Evolutionary conservation across 2,797 vertebrate species (phyloP).

Genomic region (Spinus olivaceus): DNA sequence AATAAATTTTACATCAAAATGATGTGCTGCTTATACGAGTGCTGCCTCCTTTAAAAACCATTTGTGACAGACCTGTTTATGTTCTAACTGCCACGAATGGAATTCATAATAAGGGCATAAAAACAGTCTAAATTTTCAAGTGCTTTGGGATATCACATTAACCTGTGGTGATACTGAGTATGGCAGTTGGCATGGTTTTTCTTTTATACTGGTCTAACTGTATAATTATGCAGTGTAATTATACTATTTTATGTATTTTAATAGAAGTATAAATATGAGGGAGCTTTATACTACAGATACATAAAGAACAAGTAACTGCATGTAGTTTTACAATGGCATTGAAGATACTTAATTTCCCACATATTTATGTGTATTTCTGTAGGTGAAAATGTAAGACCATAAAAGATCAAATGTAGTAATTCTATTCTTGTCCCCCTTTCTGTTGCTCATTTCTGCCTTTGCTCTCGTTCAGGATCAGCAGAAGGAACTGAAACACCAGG

Average conservation of each 20-base stretch:
- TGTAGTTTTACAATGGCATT: neutral
- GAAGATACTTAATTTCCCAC: neutral
- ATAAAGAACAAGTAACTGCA: neutral
- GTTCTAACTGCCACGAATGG: neutral
- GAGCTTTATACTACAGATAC: neutral
- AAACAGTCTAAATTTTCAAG: neutral
- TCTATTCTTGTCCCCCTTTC: neutral
- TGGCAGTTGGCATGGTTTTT: neutral
- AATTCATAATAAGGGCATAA: neutral
- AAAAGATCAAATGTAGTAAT: neutral
- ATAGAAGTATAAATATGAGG: neutral
- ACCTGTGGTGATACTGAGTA: neutral
- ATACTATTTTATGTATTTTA: neutral
- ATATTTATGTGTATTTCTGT: neutral
- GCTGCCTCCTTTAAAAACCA: neutral
- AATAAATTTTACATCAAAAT: neutral
- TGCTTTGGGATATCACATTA: neutral
- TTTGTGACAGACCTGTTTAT: neutral
- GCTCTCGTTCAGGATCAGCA: constrained; percentile 85
- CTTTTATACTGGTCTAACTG: neutral
- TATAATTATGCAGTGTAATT: neutral
- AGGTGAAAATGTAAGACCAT: neutral
- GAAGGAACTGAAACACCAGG: constrained; percentile 87
- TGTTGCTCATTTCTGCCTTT: neutral
- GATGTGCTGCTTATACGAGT: neutral